Conservation (phyloP, 2,113 vertebrate species). For the Neogobius melanostomus region DNA sequence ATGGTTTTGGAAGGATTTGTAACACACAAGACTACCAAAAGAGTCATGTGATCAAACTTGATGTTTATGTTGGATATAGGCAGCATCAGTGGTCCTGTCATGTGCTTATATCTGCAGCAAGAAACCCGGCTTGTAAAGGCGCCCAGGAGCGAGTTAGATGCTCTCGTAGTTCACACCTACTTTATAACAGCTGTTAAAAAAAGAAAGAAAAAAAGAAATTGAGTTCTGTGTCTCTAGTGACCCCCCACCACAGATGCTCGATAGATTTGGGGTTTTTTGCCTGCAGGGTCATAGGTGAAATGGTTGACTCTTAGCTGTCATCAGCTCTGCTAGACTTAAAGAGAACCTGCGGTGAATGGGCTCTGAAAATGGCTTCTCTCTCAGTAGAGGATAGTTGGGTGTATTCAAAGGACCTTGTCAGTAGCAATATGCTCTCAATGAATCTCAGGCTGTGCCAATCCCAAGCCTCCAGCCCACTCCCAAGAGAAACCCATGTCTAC, state of each 20-base stretch:
- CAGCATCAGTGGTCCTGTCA: too few relatives aligned
- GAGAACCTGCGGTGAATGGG: constrained; percentile 64
- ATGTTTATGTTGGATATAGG: too few relatives aligned
- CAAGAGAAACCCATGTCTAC: constrained; percentile 51
- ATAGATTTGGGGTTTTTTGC: constrained; percentile 21
- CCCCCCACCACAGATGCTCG: background rate
- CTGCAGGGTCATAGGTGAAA: constrained; percentile 36
- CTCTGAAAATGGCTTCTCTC: constrained; percentile 69
- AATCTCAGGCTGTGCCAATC: constrained; percentile 61
- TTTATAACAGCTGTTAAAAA: too few relatives aligned
- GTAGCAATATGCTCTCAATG: constrained; percentile 73
- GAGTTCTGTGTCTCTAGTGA: too few relatives aligned
- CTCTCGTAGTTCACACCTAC: too few relatives aligned
- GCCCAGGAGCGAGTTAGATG: too few relatives aligned
- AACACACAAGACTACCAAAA: too few relatives aligned
- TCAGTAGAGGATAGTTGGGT: constrained; percentile 64
- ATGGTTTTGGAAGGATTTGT: too few relatives aligned
- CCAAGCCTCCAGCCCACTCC: constrained; percentile 43
- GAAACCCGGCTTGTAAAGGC: too few relatives aligned
- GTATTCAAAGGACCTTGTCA: constrained; percentile 75
- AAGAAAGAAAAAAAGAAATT: too few relatives aligned
- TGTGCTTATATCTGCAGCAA: too few relatives aligned
- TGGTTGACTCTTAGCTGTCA: constrained; percentile 39
- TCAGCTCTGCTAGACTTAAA: constrained; percentile 56
- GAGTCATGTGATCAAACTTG: too few relatives aligned